These are phyloP conservation scores for Alouatta palliata DNA, from an alignment of 2,113 vertebrate species.

Conservation along the genomic window DNA sequence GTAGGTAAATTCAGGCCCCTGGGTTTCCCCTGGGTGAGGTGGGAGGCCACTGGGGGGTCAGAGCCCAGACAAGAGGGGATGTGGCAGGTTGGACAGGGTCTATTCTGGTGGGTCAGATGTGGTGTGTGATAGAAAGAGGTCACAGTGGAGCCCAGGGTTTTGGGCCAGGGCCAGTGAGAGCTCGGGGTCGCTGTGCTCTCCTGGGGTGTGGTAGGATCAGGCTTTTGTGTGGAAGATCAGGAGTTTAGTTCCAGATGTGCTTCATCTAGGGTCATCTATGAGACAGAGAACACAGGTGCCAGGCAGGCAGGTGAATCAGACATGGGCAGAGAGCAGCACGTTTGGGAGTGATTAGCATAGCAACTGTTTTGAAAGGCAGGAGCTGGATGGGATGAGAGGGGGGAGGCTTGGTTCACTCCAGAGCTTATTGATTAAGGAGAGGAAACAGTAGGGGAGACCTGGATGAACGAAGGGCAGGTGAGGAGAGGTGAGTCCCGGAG, in stretches of 20 bases:
- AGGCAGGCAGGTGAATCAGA: not conserved
- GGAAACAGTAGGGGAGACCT: not conserved
- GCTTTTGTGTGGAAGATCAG: not conserved
- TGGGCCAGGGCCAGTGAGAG: not conserved
- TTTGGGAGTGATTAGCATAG: not conserved
- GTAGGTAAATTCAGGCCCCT: not conserved
- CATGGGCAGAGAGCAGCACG: too few relatives aligned
- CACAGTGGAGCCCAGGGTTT: not conserved
- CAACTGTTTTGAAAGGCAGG: not conserved
- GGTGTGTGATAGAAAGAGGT: not conserved
- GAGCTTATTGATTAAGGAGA: not conserved
- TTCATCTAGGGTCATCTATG: too few relatives aligned
- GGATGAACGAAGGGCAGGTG: not conserved
- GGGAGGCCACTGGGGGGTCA: accelerated
- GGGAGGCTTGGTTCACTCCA: not conserved
- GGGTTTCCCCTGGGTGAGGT: not conserved
- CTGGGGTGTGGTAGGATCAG: too few relatives aligned
- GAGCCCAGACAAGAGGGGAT: accelerated
- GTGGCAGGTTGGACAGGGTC: not conserved
- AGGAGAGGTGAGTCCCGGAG: not conserved
- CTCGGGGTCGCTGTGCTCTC: not conserved
- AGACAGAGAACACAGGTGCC: not conserved
- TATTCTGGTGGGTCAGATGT: not conserved
- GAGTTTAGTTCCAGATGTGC: not conserved
- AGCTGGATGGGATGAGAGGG: not conserved